A percentile compares a stretch with the other conserved stretches of the same genome.
phyloP scores from a whole-genome alignment of 2,797 vertebrate genomes.

The Prionace glauca region DNA sequence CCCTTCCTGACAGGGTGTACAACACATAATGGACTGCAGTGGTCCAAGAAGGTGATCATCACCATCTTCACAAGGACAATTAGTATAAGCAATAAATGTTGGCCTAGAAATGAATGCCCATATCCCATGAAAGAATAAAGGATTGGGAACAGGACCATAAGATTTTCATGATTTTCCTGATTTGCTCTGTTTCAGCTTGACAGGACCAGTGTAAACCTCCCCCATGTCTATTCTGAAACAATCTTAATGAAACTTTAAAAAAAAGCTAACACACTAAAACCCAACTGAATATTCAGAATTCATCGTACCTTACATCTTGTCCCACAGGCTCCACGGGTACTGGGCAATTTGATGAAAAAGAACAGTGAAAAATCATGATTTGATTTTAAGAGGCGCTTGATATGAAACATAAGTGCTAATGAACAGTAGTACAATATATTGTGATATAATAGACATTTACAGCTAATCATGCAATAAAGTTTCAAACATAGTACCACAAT shows the following conservation, averaged over 20 bases:
- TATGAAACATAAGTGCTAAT: not conserved
- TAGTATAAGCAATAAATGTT: no score
- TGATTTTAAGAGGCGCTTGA: not conserved
- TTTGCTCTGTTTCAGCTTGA: not conserved
- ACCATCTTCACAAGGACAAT: no score
- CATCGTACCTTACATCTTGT: conserved; percentile 82
- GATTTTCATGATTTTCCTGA: not conserved
- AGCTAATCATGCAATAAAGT: not conserved
- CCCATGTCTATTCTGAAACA: not conserved
- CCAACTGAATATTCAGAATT: not conserved
- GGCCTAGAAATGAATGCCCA: no score
- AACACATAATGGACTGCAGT: no score
- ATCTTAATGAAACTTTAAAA: not conserved
- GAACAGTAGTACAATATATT: not conserved
- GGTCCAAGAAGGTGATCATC: no score
- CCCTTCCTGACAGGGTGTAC: no score
- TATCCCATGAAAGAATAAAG: not conserved
- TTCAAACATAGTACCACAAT: not conserved
- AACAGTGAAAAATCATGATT: conserved; percentile 39
- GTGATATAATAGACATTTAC: conserved; percentile 16
- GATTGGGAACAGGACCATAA: not conserved
- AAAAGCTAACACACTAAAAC: not conserved
- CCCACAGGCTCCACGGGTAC: conserved; percentile 78
- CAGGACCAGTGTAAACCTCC: not conserved
- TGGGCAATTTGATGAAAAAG: conserved; percentile 48